phyloP scores from a whole-genome alignment of 2,113 vertebrate genomes.

The Hymenochirus boettgeri region DNA sequence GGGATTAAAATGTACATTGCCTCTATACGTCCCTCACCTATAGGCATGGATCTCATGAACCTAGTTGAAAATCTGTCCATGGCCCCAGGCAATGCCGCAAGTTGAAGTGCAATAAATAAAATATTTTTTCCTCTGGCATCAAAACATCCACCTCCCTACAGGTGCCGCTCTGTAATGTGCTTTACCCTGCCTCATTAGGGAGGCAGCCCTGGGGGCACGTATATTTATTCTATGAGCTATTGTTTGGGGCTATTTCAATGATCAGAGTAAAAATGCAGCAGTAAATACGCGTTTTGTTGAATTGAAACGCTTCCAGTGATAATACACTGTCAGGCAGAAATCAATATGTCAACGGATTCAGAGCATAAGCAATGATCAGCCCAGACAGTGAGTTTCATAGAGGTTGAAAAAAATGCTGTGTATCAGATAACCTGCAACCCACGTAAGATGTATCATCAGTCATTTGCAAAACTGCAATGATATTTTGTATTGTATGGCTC shows the following conservation, averaged over 20 bases:
- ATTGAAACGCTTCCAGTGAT: constrained; percentile 11
- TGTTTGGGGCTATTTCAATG: neutral
- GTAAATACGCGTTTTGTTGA: neutral
- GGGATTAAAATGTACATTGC: too few species aligned
- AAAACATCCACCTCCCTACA: too few species aligned
- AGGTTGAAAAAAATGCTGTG: constrained; percentile 38
- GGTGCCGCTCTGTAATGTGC: too few species aligned
- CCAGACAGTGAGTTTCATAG: constrained; percentile 13
- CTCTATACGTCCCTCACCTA: too few species aligned
- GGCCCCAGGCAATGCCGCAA: too few species aligned
- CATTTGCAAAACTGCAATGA: constrained; percentile 30
- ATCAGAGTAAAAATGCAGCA: neutral
- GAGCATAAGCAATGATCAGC: constrained; percentile 35
- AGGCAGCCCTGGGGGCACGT: too few species aligned
- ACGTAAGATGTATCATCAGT: constrained; percentile 34
- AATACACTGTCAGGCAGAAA: constrained; percentile 38
- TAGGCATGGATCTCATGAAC: too few species aligned
- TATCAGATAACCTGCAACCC: constrained; percentile 35
- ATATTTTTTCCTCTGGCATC: too few species aligned
- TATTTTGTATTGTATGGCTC: constrained; percentile 21
- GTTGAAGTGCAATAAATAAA: too few species aligned
- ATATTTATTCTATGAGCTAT: neutral
- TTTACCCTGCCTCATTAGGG: too few species aligned
- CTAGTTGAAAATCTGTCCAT: too few species aligned
- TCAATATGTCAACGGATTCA: constrained; percentile 39